Evolutionary conservation across 2,888 invertebrate genomes (phyloP).

Genomic region (Pseudanteris insignis): DNA sequence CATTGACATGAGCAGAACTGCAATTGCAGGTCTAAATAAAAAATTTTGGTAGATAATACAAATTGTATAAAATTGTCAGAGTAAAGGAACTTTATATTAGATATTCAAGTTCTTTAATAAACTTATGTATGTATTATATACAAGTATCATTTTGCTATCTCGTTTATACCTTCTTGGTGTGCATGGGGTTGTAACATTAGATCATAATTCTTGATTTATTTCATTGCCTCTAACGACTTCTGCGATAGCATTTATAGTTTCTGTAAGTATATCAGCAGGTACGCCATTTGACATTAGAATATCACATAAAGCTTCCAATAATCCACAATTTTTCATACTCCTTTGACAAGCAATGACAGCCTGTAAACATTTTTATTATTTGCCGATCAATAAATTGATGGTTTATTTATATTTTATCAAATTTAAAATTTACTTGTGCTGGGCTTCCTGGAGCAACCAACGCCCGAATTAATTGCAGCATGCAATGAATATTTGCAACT

Average conservation of each 20-base stretch:
- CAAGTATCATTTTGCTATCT: too few species aligned
- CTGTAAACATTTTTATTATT: too few species aligned
- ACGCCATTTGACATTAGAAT: conserved; percentile 96
- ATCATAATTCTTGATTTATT: conserved; percentile 91
- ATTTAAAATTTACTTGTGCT: conserved; percentile 76
- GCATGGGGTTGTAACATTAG: conserved; percentile 89
- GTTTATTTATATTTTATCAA: too few species aligned
- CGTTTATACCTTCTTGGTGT: too few species aligned
- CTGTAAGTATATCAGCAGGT: conserved; percentile 94
- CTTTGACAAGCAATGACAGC: conserved; percentile 79
- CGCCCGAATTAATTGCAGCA: conserved; percentile 84
- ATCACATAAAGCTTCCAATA: conserved; percentile 83
- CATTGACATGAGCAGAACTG: conserved; percentile 97
- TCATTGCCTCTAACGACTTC: conserved; percentile 92
- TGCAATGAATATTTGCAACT: conserved; percentile 91
- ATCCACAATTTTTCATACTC: conserved; percentile 84
- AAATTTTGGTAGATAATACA: too few species aligned
- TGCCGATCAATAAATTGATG: too few species aligned
- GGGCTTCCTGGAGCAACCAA: conserved; percentile 95
- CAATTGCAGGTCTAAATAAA: conserved; percentile 84
- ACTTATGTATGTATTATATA: too few species aligned
- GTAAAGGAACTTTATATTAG: too few species aligned
- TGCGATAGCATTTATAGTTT: conserved; percentile 94
- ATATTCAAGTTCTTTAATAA: too few species aligned
- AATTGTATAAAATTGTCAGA: too few species aligned